Conservation (phyloP, 30 jellyfish, hydroid and myxozoan species). For the Aurelia coerulea region DNA sequence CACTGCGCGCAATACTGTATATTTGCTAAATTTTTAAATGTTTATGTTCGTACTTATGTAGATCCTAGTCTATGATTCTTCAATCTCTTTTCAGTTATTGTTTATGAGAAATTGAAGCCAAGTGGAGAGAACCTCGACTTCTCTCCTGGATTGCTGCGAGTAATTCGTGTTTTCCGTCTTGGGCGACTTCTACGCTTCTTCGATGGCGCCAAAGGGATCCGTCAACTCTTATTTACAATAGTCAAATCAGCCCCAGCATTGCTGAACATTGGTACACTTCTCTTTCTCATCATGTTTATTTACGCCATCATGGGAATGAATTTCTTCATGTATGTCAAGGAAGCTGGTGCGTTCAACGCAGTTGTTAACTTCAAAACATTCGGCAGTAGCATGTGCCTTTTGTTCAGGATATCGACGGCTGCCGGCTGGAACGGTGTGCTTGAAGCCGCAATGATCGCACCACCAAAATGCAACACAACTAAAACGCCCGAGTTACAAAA, state of each 20-base stretch:
- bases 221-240: conserved; percentile 88
- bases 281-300: conserved; percentile 89
- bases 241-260: conserved; percentile 98
- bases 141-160: conserved; percentile 98
- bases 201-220: conserved; percentile 95
- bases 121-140: conserved; percentile 57
- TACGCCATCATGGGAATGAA: conserved; percentile 97
- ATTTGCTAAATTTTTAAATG: no score
- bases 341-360: conserved; percentile 83
- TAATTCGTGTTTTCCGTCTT: conserved; percentile 91
- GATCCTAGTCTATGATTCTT: not conserved
- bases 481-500: conserved; percentile 22
- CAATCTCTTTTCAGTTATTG: conserved; percentile 70
- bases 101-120: conserved; percentile 61
- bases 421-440: conserved; percentile 99
- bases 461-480: conserved; percentile 79
- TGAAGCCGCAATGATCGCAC: conserved; percentile 91
- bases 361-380: conserved; percentile 89
- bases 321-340: conserved; percentile 69
- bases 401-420: conserved; percentile 95
- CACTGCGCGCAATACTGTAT: no score
- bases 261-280: conserved; percentile 90
- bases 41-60: no score
- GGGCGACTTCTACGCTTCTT: conserved; percentile 98
- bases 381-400: conserved; percentile 95